Percentiles rank a stretch among this genome's conserved stretches.
Conservation (phyloP, 2,888 invertebrate genomes). For the Endotricha flammealis region DNA sequence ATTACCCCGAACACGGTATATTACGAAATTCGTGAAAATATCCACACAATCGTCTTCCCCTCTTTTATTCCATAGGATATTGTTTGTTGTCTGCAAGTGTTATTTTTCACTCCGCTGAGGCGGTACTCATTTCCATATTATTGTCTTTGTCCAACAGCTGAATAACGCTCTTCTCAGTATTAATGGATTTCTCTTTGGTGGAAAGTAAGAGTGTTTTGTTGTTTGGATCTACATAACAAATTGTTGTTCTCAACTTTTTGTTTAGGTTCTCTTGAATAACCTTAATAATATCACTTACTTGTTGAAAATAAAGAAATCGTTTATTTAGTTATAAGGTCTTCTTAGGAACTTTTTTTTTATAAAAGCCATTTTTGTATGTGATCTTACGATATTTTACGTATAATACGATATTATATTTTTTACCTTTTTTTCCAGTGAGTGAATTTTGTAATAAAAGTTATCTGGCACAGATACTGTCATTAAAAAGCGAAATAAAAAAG, state of each 20-base stretch:
- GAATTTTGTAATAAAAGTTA: no score
- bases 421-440: no score
- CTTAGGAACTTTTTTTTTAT: no score
- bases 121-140: slow-evolving; percentile 34
- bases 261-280: neutral
- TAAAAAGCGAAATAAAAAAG: no score
- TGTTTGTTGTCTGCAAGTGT: slow-evolving; percentile 22
- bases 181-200: slow-evolving; percentile 10
- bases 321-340: no score
- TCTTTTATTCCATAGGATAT: slow-evolving; percentile 23
- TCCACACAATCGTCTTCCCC: slow-evolving; percentile 21
- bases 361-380: no score
- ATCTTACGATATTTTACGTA: no score
- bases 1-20: slow-evolving; percentile 1
- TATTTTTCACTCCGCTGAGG: slow-evolving; percentile 27
- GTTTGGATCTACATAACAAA: neutral
- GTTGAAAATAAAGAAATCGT: no score
- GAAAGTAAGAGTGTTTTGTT: slow-evolving; percentile 2
- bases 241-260: neutral
- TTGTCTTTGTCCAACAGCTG: slow-evolving; percentile 21
- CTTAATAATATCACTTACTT: no score
- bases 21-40: slow-evolving; percentile 9
- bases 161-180: slow-evolving; percentile 14
- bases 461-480: no score
- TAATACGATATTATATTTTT: no score